Base-by-base conservation (phyloP, 2,888 invertebrate species). In the Thecocarcelia acutangulata region DNA sequence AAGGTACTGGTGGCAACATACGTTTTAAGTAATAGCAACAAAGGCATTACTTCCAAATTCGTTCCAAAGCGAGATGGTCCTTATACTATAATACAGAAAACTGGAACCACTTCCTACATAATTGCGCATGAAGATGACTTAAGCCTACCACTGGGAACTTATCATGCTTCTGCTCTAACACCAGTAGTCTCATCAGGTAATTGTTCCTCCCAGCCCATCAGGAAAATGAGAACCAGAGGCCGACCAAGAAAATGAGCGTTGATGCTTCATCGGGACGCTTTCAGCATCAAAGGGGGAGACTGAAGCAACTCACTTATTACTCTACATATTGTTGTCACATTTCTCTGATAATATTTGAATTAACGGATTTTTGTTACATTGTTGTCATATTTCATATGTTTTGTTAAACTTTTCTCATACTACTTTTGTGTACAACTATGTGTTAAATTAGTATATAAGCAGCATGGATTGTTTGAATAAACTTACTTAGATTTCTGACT, bases 51-150 rank as follows among this genome's bases (percentile, higher is more conserved):
- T 24, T 78, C 86, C 1, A 88, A 88, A 59, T 85, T 88, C 54
- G 83, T 83, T 40, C 87, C 87, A n/a, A 83, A 85, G 61, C 76
- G 87, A 40, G 87, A 87, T 63, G 79, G 68, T 13, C 59, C 64
- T 12, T 80, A 80, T n/a, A 24, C 44, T 0, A 72, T 80, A 2
- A 66, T 84, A 19, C 46, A 78, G 21, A 80, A 58, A 63, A 81
- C 85, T 13, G 74, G 87, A 3, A 80, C 86, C 15, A 84, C 81
- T 1, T 21, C 40, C 2, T 83, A 80, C 13, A 48, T n/a, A 17
- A 63, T 79, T 13, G 59, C 74, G 1, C 54, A 44, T 42, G 13
- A 33, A 11, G 54, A 54, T 44, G 46, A 63, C n/a, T 17, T 44
- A 1, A 28, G 33, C 13, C 0, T 54, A 4, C 73, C 61, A 2